Conservation (phyloP, 2,888 invertebrate genomes). For the Luperina testacea region DNA sequence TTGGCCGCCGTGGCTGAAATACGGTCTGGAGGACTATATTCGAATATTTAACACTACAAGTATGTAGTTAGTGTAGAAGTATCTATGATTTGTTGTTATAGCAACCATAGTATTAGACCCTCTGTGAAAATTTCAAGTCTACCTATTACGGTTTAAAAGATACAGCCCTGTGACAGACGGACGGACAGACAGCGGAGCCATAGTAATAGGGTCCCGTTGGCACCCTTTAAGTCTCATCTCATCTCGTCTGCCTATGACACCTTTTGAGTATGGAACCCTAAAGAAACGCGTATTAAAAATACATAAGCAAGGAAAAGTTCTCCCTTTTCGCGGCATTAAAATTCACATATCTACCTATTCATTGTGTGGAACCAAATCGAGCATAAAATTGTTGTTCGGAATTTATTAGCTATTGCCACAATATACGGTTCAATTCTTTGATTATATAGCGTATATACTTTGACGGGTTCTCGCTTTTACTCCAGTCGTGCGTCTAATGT, state of each 20-base stretch:
- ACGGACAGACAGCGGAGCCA: background rate
- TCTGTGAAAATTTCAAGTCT: too few species aligned
- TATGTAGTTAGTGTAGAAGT: too few species aligned
- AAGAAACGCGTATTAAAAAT: conserved; percentile 19
- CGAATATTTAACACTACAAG: too few species aligned
- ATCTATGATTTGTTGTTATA: too few species aligned
- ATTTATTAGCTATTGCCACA: conserved; percentile 65
- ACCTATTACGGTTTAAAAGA: background rate
- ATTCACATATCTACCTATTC: conserved; percentile 65
- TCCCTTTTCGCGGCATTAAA: conserved; percentile 61
- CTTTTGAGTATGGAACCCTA: background rate
- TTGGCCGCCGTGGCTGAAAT: too few species aligned
- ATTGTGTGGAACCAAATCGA: conserved; percentile 70
- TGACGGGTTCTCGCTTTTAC: conserved; percentile 16
- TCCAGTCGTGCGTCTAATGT: background rate
- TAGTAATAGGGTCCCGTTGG: background rate
- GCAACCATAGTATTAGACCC: too few species aligned
- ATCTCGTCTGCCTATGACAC: background rate
- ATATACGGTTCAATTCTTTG: conserved; percentile 39
- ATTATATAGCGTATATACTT: conserved; percentile 34
- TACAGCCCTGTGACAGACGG: background rate
- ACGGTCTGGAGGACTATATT: too few species aligned
- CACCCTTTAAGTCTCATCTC: background rate
- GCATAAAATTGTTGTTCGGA: conserved; percentile 68
- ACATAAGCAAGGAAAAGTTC: conserved; percentile 42